Conservation (phyloP, 2,797 vertebrate genomes). For the Hirundo rustica region DNA sequence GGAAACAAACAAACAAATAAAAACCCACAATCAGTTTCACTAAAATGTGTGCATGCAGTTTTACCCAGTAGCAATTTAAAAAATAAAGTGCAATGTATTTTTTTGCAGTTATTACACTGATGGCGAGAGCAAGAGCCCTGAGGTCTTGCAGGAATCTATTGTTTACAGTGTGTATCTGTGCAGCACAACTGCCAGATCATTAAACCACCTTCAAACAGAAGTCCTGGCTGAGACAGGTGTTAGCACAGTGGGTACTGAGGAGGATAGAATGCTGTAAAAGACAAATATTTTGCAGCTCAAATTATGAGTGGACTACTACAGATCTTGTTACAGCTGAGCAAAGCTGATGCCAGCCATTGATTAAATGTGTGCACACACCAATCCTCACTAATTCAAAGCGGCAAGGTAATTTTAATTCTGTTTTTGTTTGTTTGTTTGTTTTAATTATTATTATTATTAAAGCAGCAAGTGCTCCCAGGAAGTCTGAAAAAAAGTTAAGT, state of each 20-base stretch:
- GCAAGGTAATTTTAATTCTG: slow-evolving; percentile 54
- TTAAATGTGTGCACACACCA: slow-evolving; percentile 43
- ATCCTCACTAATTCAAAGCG: slow-evolving; percentile 41
- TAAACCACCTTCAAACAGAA: slow-evolving; percentile 59
- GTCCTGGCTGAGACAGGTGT: slow-evolving; percentile 61
- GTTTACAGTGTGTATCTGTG: not conserved
- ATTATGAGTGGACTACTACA: slow-evolving; percentile 34
- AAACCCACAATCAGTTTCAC: not conserved
- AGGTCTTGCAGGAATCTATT: not conserved
- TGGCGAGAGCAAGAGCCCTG: not conserved
- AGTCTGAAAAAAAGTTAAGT: slow-evolving; percentile 14
- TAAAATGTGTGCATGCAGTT: not conserved
- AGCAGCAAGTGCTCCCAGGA: not conserved
- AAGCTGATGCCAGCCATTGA: slow-evolving; percentile 47
- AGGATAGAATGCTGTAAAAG: slow-evolving; percentile 34
- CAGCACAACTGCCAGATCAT: slow-evolving; percentile 48
- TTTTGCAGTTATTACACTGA: not conserved
- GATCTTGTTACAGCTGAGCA: slow-evolving; percentile 1
- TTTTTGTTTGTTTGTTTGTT: not conserved
- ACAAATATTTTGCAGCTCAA: slow-evolving; percentile 38
- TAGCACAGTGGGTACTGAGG: slow-evolving; percentile 41
- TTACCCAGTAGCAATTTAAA: not conserved
- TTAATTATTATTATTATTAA: not conserved
- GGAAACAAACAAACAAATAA: not conserved
- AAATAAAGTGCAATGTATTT: not conserved